Percentiles rank a stretch among this genome's conserved stretches.
Conservation (phyloP, 2,888 invertebrate species). For the Lydus trimaculatus region DNA sequence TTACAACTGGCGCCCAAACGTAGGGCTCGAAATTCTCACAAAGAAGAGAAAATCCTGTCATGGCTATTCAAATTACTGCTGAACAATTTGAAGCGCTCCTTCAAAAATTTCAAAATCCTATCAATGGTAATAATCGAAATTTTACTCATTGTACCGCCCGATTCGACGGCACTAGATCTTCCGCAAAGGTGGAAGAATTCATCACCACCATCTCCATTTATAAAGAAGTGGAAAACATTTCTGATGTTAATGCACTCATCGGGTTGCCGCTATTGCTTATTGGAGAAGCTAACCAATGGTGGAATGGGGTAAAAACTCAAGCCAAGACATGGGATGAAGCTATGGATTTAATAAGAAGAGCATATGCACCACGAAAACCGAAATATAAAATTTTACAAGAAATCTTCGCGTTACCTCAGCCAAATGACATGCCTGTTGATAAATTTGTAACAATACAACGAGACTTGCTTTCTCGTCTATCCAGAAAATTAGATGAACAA, state of each 20-base stretch:
- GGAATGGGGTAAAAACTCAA: conserved; percentile 26
- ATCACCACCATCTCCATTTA: too few relatives aligned
- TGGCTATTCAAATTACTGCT: too few relatives aligned
- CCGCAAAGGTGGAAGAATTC: too few relatives aligned
- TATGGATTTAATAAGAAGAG: conserved; percentile 18
- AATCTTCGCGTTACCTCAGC: conserved; percentile 29
- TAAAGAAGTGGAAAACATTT: neutral
- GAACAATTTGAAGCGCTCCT: too few relatives aligned
- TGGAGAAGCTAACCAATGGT: conserved; percentile 28
- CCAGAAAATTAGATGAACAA: conserved; percentile 30
- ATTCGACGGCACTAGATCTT: too few relatives aligned
- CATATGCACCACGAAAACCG: conserved; percentile 32
- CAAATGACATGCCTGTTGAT: conserved; percentile 16
- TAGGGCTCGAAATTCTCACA: too few relatives aligned
- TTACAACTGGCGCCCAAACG: too few relatives aligned
- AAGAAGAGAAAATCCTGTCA: too few relatives aligned
- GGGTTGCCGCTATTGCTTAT: conserved; percentile 21
- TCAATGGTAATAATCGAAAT: too few relatives aligned
- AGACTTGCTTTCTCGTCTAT: conserved; percentile 31
- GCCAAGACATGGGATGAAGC: conserved; percentile 30
- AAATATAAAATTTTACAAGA: conserved; percentile 33
- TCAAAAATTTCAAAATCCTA: too few relatives aligned
- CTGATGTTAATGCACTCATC: neutral
- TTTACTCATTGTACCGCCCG: too few relatives aligned
- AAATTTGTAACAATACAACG: conserved; percentile 32